Conservation (phyloP, 2,888 invertebrate genomes). For the Nebria brevicollis region DNA sequence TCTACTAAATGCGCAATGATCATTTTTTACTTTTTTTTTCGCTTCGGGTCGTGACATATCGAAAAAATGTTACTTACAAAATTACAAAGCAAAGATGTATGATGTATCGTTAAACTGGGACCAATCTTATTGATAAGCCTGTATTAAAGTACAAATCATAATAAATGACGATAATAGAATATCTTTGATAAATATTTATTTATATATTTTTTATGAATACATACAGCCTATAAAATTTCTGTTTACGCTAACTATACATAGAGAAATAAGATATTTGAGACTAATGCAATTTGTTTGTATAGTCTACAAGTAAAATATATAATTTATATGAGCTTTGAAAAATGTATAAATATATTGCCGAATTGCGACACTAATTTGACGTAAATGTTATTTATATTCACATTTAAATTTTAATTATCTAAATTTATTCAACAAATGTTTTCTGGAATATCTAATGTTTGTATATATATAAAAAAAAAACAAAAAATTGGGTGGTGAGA, state of each 20-base stretch:
- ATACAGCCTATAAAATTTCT: too few relatives aligned
- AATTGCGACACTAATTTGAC: neutral
- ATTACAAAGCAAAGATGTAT: constrained; percentile 30
- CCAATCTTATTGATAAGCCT: neutral
- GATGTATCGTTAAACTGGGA: neutral
- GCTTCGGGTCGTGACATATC: neutral
- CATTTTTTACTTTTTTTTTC: constrained; percentile 24
- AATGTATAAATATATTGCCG: neutral
- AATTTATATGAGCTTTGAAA: too few relatives aligned
- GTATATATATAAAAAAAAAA: neutral
- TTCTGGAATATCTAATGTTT: neutral
- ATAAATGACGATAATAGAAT: neutral
- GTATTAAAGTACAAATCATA: neutral
- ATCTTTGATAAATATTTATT: too few relatives aligned
- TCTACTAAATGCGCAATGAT: constrained; percentile 30
- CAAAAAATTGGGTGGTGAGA: neutral
- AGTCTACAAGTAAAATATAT: too few relatives aligned
- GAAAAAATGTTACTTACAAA: constrained; percentile 28
- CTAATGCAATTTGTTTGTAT: too few relatives aligned
- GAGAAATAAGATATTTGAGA: too few relatives aligned
- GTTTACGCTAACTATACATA: too few relatives aligned
- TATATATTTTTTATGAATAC: too few relatives aligned
- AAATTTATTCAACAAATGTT: neutral
- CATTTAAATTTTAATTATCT: neutral
- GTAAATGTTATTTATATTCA: neutral